Percentiles rank a stretch among this genome's conserved stretches.
phyloP scores from a whole-genome alignment of 2,888 invertebrate genomes.

The Tinea semifulvella region DNA sequence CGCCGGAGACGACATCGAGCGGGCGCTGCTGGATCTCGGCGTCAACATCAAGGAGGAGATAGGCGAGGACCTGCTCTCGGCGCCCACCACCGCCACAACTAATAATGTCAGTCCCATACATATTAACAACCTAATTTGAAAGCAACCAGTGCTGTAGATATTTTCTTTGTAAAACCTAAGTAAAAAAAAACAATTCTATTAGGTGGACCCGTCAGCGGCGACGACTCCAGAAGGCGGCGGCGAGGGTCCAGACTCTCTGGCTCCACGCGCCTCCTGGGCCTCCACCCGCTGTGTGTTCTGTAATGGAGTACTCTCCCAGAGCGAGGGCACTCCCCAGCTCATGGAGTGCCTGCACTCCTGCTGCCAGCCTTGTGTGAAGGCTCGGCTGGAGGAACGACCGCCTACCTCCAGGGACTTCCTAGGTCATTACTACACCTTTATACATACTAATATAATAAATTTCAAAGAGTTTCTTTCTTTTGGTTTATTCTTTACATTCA shows the following conservation, averaged over 20 bases:
- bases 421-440: constrained; percentile 31
- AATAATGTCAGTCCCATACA: constrained; percentile 32
- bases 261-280: constrained; percentile 30
- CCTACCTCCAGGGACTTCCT: constrained; percentile 32
- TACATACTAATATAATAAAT: too few species aligned
- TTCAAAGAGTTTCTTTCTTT: too few species aligned
- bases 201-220: constrained; percentile 18
- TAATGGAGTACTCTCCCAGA: constrained; percentile 32
- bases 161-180: too few species aligned
- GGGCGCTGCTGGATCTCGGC: constrained; percentile 56
- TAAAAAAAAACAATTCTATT: too few species aligned
- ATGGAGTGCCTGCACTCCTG: constrained; percentile 90
- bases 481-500: too few species aligned
- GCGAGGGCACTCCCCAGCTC: constrained; percentile 74
- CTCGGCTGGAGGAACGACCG: constrained; percentile 8
- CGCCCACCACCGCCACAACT: constrained; percentile 23
- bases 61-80: constrained; percentile 41
- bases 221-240: constrained; percentile 23
- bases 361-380: constrained; percentile 77
- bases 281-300: constrained; percentile 67
- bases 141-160: too few species aligned
- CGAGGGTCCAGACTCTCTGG: constrained; percentile 41
- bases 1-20: constrained; percentile 56
- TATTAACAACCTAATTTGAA: not conserved
- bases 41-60: constrained; percentile 58